Evolutionary conservation across 2,888 invertebrate genomes (phyloP).

Genomic region (Drosophila kokeensis): DNA sequence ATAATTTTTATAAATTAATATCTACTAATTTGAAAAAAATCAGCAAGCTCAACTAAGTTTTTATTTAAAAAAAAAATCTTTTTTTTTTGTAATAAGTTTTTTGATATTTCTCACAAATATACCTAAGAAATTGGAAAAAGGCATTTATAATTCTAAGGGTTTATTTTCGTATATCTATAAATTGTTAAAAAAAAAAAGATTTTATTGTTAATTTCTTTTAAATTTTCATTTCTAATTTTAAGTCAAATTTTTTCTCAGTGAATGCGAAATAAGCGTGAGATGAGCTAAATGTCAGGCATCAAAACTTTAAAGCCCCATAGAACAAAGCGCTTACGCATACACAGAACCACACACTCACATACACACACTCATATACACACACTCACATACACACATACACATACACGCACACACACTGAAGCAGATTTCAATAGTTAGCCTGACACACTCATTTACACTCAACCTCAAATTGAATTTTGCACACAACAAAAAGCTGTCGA

Average conservation of each 20-base stretch:
- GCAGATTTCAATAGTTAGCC: constrained; percentile 26
- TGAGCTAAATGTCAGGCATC: constrained; percentile 39
- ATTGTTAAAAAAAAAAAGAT: background rate
- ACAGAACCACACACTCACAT: constrained; percentile 11
- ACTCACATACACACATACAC: constrained; percentile 10
- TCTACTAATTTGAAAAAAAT: background rate
- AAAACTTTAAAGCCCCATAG: constrained; percentile 52
- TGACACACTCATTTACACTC: constrained; percentile 39
- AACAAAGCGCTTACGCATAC: constrained; percentile 43
- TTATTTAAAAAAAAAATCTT: background rate
- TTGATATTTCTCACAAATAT: background rate
- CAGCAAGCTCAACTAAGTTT: background rate
- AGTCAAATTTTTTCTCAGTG: background rate
- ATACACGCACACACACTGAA: constrained; percentile 25
- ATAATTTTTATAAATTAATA: background rate
- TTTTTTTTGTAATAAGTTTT: background rate
- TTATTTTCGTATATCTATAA: accelerated
- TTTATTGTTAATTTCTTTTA: background rate
- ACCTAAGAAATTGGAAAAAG: background rate
- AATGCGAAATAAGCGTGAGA: constrained; percentile 10
- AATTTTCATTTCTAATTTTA: background rate
- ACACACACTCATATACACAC: constrained; percentile 4
- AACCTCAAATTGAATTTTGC: constrained; percentile 71
- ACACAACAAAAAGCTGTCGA: constrained; percentile 51
- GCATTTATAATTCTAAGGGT: background rate